A percentile compares a stretch with the other conserved stretches of the same genome.
Evolutionary conservation across 2,113 vertebrate species (phyloP).

Genomic region (Columba janthina): DNA sequence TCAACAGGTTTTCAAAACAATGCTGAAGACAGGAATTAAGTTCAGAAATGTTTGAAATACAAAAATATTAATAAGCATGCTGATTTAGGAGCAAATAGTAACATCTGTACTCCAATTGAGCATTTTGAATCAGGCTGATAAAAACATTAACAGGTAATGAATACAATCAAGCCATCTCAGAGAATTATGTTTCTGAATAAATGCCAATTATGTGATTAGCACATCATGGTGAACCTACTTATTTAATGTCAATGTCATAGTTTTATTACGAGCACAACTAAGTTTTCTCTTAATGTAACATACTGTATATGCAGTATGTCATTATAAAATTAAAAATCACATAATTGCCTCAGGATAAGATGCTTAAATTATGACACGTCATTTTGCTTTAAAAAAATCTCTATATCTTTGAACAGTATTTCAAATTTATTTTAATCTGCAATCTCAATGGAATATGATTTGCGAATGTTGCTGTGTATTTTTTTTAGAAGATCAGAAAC

Average conservation of each 20-base stretch:
- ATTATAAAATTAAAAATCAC: not conserved
- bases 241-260: not conserved
- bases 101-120: not conserved
- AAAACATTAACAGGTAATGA: constrained; percentile 18
- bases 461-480: not conserved
- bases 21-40: not conserved
- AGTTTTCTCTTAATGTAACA: not conserved
- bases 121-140: not conserved
- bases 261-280: not conserved
- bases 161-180: not conserved
- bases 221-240: not conserved
- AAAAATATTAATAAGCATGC: not conserved
- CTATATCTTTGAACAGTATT: not conserved
- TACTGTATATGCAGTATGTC: not conserved
- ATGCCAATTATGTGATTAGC: constrained; percentile 24
- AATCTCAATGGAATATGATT: not conserved
- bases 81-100: not conserved
- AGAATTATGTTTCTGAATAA: constrained; percentile 26
- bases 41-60: not conserved
- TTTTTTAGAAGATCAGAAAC: not conserved
- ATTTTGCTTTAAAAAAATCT: not conserved
- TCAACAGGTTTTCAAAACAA: not conserved
- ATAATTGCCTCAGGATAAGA: not conserved
- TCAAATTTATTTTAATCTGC: not conserved
- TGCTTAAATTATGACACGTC: not conserved